Conservation (phyloP, 2,113 vertebrate genomes). For the Mixornis gularis region DNA sequence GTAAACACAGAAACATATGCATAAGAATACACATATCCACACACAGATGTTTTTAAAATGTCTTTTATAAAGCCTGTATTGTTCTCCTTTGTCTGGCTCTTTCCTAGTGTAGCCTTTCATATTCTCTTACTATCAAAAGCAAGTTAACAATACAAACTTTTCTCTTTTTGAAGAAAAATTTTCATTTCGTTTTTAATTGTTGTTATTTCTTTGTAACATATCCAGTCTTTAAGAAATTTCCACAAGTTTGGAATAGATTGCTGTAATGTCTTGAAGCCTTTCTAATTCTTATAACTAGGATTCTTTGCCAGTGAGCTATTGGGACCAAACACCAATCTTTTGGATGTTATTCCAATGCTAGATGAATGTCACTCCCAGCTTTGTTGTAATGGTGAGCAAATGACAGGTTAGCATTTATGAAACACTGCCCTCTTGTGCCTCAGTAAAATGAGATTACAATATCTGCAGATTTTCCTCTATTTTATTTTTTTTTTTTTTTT, state of each 20-base stretch:
- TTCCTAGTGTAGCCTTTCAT: neutral
- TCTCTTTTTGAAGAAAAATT: neutral
- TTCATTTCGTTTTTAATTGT: neutral
- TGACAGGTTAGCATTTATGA: conserved; percentile 6
- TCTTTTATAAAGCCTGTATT: neutral
- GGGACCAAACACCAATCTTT: neutral
- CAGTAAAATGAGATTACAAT: neutral
- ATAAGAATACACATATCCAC: neutral
- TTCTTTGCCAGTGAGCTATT: neutral
- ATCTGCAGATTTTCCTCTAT: neutral
- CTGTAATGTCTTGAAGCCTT: neutral
- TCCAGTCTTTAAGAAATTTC: neutral
- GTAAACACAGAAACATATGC: neutral
- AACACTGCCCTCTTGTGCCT: conserved; percentile 46
- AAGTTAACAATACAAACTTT: neutral
- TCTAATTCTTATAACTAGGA: neutral
- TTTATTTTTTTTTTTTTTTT: neutral
- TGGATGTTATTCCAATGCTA: neutral
- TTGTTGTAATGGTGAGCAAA: neutral
- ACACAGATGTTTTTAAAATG: neutral
- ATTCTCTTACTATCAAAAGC: neutral
- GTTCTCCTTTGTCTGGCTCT: neutral
- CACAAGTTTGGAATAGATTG: neutral
- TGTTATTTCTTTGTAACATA: neutral
- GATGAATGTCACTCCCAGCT: neutral